A percentile compares a stretch with the other conserved stretches of the same genome.
Evolutionary conservation across 2,797 vertebrate genomes (phyloP).

Genomic region (Parambassis ranga): DNA sequence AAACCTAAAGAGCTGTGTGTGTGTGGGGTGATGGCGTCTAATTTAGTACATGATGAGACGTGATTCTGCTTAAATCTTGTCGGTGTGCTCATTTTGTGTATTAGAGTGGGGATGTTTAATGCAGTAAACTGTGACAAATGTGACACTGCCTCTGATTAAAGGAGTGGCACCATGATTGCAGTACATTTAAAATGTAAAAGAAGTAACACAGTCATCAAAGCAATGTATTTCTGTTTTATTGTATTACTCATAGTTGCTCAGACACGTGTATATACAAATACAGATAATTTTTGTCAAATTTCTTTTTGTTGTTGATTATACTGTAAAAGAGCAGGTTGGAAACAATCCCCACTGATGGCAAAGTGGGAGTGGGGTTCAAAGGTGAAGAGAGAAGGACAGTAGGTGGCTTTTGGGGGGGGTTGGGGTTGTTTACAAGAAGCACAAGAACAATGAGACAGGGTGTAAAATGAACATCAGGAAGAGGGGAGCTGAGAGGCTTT

Average conservation of each 20-base stretch:
- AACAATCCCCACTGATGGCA: slow-evolving; percentile 89
- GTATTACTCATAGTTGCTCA: slow-evolving; percentile 98
- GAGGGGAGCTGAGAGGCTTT: slow-evolving; percentile 44
- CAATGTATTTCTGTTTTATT: slow-evolving; percentile 85
- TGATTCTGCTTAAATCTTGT: slow-evolving; percentile 20
- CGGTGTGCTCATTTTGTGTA: slow-evolving; percentile 27
- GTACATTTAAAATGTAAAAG: background rate
- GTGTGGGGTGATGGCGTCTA: background rate
- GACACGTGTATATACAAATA: slow-evolving; percentile 99
- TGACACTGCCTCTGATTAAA: slow-evolving; percentile 1
- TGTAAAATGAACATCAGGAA: slow-evolving; percentile 59
- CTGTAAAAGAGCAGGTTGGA: slow-evolving; percentile 92
- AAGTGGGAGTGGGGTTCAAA: slow-evolving; percentile 61
- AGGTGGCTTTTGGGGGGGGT: slow-evolving; percentile 47
- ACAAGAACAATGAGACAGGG: slow-evolving; percentile 59
- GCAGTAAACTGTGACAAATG: background rate
- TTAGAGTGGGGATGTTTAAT: slow-evolving; percentile 6
- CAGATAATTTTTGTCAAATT: slow-evolving; percentile 87
- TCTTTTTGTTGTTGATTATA: slow-evolving; percentile 88
- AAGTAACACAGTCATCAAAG: slow-evolving; percentile 78
- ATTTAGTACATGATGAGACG: slow-evolving; percentile 33
- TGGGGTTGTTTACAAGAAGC: slow-evolving; percentile 73
- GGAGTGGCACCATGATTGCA: background rate
- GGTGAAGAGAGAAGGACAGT: slow-evolving; percentile 50
- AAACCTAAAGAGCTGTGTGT: background rate